phyloP scores from a whole-genome alignment of 1,140 invertebrate species.

The Saccostrea glomerata region DNA sequence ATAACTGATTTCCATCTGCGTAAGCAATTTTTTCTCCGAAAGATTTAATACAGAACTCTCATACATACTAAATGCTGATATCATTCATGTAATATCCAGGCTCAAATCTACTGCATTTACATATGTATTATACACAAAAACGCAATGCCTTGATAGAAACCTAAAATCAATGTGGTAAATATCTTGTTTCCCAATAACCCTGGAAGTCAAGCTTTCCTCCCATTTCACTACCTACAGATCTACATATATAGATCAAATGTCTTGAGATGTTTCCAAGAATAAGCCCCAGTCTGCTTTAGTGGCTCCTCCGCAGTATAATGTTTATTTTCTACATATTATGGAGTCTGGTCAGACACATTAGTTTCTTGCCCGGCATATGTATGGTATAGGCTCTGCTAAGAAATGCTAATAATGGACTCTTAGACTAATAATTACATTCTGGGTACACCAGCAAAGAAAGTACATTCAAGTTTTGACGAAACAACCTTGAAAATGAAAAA shows the following conservation, averaged over 20 bases:
- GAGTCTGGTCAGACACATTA: slow-evolving; percentile 4
- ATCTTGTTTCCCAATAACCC: slow-evolving; percentile 9
- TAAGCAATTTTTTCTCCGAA: too few species aligned
- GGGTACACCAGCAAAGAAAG: too few species aligned
- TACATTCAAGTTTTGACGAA: too few species aligned
- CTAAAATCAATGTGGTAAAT: neutral
- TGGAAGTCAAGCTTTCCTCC: neutral
- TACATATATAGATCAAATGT: slow-evolving; percentile 28
- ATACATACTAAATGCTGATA: slow-evolving; percentile 1
- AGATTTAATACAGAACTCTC: too few species aligned
- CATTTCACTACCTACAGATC: neutral
- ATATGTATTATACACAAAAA: neutral
- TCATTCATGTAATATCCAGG: neutral
- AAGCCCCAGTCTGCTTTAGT: neutral
- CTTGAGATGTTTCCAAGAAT: neutral
- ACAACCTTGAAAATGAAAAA: too few species aligned
- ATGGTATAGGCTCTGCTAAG: too few species aligned
- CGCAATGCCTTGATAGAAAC: neutral
- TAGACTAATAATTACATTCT: too few species aligned
- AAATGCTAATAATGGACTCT: too few species aligned
- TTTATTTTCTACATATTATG: slow-evolving; percentile 17
- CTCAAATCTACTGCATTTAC: neutral
- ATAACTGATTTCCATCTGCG: too few species aligned
- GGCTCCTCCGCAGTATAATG: neutral
- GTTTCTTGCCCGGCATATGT: neutral